Evolutionary conservation across 2,888 invertebrate species (phyloP).

Genomic region (Tetrapedia diversipes): DNA sequence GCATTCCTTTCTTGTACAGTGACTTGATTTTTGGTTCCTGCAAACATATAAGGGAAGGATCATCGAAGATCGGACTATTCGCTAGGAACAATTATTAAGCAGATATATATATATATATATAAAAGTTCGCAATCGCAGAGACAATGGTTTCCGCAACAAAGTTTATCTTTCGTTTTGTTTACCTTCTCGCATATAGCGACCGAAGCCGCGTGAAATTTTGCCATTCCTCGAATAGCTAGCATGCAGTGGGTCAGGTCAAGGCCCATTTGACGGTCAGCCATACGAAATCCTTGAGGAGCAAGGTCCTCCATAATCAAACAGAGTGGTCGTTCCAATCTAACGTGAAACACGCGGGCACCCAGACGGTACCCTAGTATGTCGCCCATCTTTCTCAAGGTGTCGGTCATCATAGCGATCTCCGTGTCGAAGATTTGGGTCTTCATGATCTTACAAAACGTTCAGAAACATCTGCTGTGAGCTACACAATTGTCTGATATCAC

Average conservation of each 20-base stretch:
- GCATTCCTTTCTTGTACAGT: constrained; percentile 69
- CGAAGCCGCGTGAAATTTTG: constrained; percentile 85
- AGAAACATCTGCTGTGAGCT: constrained; percentile 1
- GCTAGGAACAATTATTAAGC: too few species aligned
- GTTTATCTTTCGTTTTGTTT: constrained; percentile 7
- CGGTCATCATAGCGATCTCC: constrained; percentile 78
- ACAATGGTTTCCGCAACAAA: not conserved
- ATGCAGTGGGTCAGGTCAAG: constrained; percentile 84
- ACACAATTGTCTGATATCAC: not conserved
- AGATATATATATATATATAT: too few species aligned
- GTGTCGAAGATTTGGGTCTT: constrained; percentile 69
- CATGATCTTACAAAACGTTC: constrained; percentile 67
- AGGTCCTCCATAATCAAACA: constrained; percentile 85
- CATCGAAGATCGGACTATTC: not conserved
- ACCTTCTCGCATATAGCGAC: constrained; percentile 84
- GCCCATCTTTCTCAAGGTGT: constrained; percentile 76
- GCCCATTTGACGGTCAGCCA: constrained; percentile 84
- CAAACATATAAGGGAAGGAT: too few species aligned
- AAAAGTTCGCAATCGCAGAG: too few species aligned
- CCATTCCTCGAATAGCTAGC: constrained; percentile 84
- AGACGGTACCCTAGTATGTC: constrained; percentile 68
- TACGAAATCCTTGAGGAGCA: constrained; percentile 84
- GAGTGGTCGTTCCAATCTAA: constrained; percentile 76
- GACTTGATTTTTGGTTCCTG: constrained; percentile 72
- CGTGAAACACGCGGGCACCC: constrained; percentile 76